These are phyloP conservation scores for Ophion costatus DNA, from an alignment of 2,888 invertebrate genomes.

Conservation along the genomic window DNA sequence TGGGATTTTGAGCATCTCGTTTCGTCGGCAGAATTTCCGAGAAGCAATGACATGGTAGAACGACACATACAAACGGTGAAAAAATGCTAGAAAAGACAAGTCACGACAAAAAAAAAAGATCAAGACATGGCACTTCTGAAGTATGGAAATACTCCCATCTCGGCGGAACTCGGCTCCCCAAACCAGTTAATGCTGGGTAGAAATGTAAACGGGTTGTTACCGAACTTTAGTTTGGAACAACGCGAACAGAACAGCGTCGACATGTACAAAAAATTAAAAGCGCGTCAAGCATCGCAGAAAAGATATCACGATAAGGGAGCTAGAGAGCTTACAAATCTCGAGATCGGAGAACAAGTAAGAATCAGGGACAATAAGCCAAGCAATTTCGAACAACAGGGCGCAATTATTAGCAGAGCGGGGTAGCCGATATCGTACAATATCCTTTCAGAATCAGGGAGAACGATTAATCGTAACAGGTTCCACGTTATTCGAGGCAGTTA, in stretches of 20 bases:
- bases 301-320: constrained; percentile 5
- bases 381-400: constrained; percentile 1
- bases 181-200: constrained; percentile 20
- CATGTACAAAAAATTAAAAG: constrained; percentile 13
- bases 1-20: constrained; percentile 54
- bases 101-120: constrained; percentile 22
- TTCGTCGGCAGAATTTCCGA: constrained; percentile 44
- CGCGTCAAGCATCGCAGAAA: constrained; percentile 22
- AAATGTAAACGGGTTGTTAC: constrained; percentile 20
- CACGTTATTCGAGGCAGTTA: not conserved
- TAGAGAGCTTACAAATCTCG: too few species aligned
- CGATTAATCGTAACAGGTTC: constrained; percentile 6
- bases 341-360: not conserved
- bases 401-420: constrained; percentile 5
- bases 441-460: constrained; percentile 8
- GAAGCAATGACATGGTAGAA: constrained; percentile 60
- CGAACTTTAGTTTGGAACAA: constrained; percentile 13
- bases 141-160: constrained; percentile 21
- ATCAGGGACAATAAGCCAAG: constrained; percentile 10
- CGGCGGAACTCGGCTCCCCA: constrained; percentile 20
- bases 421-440: constrained; percentile 10
- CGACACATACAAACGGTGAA: constrained; percentile 19
- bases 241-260: not conserved
- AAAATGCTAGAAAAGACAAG: constrained; percentile 25
- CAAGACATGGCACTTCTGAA: constrained; percentile 18